Base-by-base conservation (phyloP, 2,797 vertebrate species). In the Sebastes oblongus region DNA sequence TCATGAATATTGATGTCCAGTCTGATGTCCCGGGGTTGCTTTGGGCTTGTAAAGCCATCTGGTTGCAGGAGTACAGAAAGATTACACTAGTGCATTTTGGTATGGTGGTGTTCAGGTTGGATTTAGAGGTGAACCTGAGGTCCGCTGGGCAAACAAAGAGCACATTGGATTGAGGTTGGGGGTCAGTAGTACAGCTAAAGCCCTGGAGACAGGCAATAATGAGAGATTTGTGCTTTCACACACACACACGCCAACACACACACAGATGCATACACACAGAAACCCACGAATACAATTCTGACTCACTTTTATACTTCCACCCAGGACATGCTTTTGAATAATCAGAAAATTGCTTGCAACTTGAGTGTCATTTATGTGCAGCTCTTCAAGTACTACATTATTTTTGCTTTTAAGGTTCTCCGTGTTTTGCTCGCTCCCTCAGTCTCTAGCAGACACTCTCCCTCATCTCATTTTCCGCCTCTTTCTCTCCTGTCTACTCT, bases 1-100 rank as follows among this genome's bases (percentile, higher is more conserved):
- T 89, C 77, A 90, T 92, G 86, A 91, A 94, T 94, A 93, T 90
- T 89, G 83, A 91, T 88, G 56, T 24, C 78, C 69, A 32, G 50
- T 82, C 74, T 78, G 84, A 87, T 83, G 78, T 92, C 78, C 54
- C 55, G 81, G 75, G 83, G 60, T 78, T 82, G 80, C 78, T 84
- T 66, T 72, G 64, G 70, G 75, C 78, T 73, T 71, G 56, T 65
- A 69, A 66, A 87, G 72, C 87, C 86, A 87, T 89, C 83, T 90
- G 82, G 70, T 83, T 80, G 46, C 62, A 62, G 76, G 56, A 75
- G 65, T 61, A 65, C 58, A 78, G 71, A 84, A 50, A 87, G 79
- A 88, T 91, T 90, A 88, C 34, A 55, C 36, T 27, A 42, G 72
- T 83, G 79, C 58, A 67, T 87, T 80, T 83, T 50, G 54, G 24